Evolutionary conservation across 2,797 vertebrate genomes (phyloP).

Genomic region (Esox lucius): DNA sequence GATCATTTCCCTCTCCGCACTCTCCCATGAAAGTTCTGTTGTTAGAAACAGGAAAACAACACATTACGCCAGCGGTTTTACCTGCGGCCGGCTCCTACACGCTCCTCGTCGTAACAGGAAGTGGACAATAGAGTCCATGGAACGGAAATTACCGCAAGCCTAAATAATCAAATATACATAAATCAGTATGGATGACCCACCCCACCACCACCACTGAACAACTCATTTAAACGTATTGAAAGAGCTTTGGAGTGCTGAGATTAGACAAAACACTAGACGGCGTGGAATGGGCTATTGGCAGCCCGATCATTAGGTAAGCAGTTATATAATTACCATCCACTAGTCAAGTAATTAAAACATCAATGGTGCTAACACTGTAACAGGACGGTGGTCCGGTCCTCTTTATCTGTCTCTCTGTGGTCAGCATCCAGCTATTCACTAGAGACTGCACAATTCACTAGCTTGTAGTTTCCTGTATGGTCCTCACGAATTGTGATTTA

Average conservation of each 20-base stretch:
- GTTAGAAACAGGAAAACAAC: slow-evolving; percentile 60
- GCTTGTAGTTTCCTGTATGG: slow-evolving; percentile 15
- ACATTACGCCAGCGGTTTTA: slow-evolving; percentile 14
- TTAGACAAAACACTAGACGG: slow-evolving; percentile 48
- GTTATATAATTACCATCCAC: slow-evolving; percentile 77
- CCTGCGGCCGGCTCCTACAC: not conserved
- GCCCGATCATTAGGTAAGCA: slow-evolving; percentile 66
- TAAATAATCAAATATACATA: not conserved
- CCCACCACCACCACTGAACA: not conserved
- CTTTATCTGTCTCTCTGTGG: slow-evolving; percentile 33
- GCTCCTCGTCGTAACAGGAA: slow-evolving; percentile 1
- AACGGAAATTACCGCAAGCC: slow-evolving; percentile 6
- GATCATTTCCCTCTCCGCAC: slow-evolving; percentile 65
- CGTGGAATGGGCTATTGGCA: slow-evolving; percentile 62
- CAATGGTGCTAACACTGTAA: slow-evolving; percentile 61
- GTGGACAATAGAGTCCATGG: slow-evolving; percentile 6
- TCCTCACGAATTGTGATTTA: not conserved
- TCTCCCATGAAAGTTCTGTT: slow-evolving; percentile 67
- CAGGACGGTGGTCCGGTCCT: slow-evolving; percentile 43
- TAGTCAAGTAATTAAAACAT: slow-evolving; percentile 80
- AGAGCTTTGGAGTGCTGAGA: slow-evolving; percentile 21
- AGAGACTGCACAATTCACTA: slow-evolving; percentile 24
- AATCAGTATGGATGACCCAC: slow-evolving; percentile 4
- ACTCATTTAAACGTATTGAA: slow-evolving; percentile 17
- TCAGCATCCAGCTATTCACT: slow-evolving; percentile 30